phyloP scores from a whole-genome alignment of 2,113 vertebrate genomes.

The Bolborhynchus lineola region DNA sequence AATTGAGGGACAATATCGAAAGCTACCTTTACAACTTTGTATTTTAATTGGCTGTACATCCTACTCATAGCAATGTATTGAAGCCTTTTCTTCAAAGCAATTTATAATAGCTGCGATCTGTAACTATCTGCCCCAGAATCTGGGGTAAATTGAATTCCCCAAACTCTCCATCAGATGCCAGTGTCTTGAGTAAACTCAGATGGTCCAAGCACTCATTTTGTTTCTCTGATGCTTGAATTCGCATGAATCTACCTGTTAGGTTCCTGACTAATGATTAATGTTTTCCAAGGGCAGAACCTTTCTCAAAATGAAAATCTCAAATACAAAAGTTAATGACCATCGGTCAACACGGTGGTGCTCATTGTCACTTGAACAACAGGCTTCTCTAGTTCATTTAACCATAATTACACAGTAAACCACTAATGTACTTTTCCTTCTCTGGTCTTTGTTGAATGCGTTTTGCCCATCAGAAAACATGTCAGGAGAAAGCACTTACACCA shows the following conservation, averaged over 20 bases:
- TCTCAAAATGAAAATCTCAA: background rate
- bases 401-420: background rate
- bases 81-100: background rate
- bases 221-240: background rate
- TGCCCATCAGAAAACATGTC: background rate
- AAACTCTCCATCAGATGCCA: background rate
- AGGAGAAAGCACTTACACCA: background rate
- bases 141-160: background rate
- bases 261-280: background rate
- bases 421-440: background rate
- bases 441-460: background rate
- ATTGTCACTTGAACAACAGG: background rate
- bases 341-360: background rate
- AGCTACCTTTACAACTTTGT: background rate
- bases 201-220: background rate
- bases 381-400: background rate
- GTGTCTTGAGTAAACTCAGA: background rate
- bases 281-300: background rate
- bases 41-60: background rate
- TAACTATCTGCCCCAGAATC: background rate
- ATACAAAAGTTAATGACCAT: background rate
- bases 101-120: background rate
- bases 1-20: background rate
- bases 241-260: background rate
- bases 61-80: background rate